phyloP scores from a whole-genome alignment of 2,888 invertebrate genomes.

The Mythimna ferrago region DNA sequence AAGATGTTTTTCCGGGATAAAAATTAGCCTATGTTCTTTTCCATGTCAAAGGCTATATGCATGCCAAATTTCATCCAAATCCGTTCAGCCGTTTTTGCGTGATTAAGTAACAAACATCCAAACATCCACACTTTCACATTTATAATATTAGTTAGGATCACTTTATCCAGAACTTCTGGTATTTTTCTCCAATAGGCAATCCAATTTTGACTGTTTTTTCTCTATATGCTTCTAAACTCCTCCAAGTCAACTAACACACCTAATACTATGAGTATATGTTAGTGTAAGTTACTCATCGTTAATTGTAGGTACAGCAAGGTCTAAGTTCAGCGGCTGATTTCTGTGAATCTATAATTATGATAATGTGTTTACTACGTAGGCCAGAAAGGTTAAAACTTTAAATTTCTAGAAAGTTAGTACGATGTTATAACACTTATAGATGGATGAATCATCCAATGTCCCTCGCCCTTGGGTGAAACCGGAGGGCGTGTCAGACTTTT shows the following conservation, averaged over 20 bases:
- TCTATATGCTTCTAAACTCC: background rate
- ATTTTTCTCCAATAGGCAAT: background rate
- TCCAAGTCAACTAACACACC: background rate
- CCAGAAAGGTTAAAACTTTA: slow-evolving; percentile 10
- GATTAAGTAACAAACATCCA: too few species aligned
- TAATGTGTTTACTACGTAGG: background rate
- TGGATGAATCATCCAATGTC: too few species aligned
- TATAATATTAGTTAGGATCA: too few species aligned
- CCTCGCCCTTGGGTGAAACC: too few species aligned
- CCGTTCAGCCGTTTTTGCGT: too few species aligned
- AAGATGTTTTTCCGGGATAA: too few species aligned
- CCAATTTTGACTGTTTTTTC: background rate
- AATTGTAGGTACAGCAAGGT: background rate
- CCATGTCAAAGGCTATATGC: too few species aligned
- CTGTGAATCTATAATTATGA: background rate
- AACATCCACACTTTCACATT: too few species aligned
- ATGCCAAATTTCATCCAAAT: too few species aligned
- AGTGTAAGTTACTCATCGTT: background rate
- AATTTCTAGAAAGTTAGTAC: slow-evolving; percentile 16
- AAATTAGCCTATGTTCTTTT: too few species aligned
- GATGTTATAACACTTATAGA: background rate
- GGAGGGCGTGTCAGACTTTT: too few species aligned
- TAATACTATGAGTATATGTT: background rate
- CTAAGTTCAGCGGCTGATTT: background rate
- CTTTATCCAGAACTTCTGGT: background rate